Conservation (phyloP, 2,113 vertebrate genomes). For the Gobio gobio region DNA sequence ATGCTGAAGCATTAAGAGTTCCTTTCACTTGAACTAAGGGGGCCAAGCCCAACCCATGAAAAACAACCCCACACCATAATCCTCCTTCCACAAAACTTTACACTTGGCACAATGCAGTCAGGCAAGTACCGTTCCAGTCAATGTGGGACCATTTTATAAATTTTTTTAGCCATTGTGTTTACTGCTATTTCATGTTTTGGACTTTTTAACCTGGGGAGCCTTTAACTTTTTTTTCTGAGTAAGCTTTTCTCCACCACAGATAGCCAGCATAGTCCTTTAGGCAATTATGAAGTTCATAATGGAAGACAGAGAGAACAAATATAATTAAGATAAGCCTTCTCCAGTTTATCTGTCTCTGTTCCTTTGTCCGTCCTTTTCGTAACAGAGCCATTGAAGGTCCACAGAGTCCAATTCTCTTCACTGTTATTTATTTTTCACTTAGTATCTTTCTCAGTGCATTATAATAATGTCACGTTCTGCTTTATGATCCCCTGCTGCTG, state of each 20-base stretch:
- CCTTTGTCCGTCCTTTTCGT: neutral
- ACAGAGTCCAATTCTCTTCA: neutral
- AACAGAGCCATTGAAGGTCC: neutral
- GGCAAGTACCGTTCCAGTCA: neutral
- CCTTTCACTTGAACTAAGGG: no score
- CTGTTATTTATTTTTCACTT: neutral
- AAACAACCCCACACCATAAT: no score
- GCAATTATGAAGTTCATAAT: conserved; percentile 12
- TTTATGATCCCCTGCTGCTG: neutral
- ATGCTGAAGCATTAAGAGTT: no score
- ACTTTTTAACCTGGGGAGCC: neutral
- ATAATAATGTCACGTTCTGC: conserved; percentile 6
- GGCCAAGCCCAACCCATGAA: no score
- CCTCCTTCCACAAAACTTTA: no score
- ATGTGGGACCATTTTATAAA: neutral
- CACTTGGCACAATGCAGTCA: no score
- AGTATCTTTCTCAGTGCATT: neutral
- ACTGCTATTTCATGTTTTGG: neutral
- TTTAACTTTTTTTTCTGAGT: neutral
- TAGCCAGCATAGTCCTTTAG: neutral
- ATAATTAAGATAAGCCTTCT: conserved; percentile 9
- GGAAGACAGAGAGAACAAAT: neutral
- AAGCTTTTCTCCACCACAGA: neutral
- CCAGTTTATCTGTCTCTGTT: neutral
- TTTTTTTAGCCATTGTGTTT: neutral